Conservation (phyloP, 2,797 vertebrate species). For the Lacerta viridis region DNA sequence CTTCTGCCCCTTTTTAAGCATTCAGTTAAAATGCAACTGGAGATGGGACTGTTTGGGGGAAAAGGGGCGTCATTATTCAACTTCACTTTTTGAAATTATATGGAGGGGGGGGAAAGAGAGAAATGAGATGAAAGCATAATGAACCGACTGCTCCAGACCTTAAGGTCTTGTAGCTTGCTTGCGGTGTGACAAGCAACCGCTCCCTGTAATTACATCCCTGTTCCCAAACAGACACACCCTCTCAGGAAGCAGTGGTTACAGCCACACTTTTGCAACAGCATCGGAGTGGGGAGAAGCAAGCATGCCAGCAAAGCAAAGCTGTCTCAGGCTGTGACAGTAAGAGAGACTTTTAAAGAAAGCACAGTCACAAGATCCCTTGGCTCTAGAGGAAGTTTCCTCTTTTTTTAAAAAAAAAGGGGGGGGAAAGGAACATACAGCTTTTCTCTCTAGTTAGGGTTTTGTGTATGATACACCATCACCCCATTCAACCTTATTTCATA, state of each 20-base stretch:
- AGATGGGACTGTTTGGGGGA: not conserved
- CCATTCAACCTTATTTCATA: not conserved
- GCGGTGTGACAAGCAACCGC: slow-evolving; percentile 51
- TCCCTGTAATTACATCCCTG: slow-evolving; percentile 56
- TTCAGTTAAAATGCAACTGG: not conserved
- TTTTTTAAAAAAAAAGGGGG: too few species aligned
- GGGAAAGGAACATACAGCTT: not conserved
- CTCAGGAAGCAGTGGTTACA: slow-evolving; percentile 23
- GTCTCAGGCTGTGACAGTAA: slow-evolving; percentile 7
- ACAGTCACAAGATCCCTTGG: slow-evolving; percentile 27
- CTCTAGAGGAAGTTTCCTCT: not conserved
- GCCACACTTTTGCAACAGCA: slow-evolving; percentile 22
- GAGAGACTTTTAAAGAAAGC: not conserved
- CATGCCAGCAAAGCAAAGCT: slow-evolving; percentile 55
- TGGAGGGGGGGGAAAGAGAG: not conserved
- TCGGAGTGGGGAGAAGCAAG: not conserved
- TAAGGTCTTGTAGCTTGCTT: slow-evolving; percentile 48
- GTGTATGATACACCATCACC: not conserved
- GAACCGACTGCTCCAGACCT: slow-evolving; percentile 54
- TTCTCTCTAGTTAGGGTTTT: not conserved
- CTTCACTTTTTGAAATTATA: slow-evolving; percentile 57
- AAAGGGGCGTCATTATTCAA: not conserved
- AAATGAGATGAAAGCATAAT: slow-evolving; percentile 46
- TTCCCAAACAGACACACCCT: slow-evolving; percentile 30
- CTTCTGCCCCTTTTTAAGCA: not conserved